Base-by-base conservation (phyloP, 23 tunicate genomes). In the Halocynthia aurantium region DNA sequence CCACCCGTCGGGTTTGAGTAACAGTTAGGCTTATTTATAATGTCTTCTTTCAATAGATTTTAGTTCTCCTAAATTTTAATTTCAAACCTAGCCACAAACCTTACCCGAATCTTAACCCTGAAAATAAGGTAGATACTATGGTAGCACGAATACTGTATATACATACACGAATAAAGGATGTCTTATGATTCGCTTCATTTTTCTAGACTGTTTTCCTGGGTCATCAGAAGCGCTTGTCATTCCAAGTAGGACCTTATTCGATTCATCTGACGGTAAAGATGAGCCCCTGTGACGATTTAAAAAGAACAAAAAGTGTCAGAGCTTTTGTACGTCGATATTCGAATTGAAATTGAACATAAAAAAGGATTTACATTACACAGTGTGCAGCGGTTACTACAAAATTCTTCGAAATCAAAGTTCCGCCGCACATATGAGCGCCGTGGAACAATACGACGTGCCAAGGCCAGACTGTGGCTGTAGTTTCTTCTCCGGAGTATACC, bases 351-450 rank as follows among this genome's bases (percentile, higher is more conserved):
- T 6, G 0, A 62, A 8, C 0, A 63, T 65, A 31, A 0, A 66
- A 8, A 7, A 57, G 7, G 15, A 85, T 91, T 91, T 56, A 92
- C 98, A 52, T 56, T 6, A 92, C n/a, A 70, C 98, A 92, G 69
- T 92, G 98, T 2, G 85, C 98, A 31, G 98, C 98, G 10, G 98
- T 92, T 15, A 92, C 40, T 22, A 92, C 84, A 68, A 72, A 81
- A 8, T 68, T 75, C 44, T 62, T 53, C 5, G 85, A 68, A 11
- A 92, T 75, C 50, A 92, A 66, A 5, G 98, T 86, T 65, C 98
- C 98, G 1, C 98, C 98, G 53, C 98, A 92, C 11, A 81, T 57
- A 7, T 70, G 55, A 9, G 53, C 57, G 9, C 84, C 73, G 55
- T 76, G 74, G 61, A 71, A 67, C 21, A 92, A 50, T 64, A 92